Conservation (phyloP, 2,113 vertebrate genomes). For the Perccottus glenii region DNA sequence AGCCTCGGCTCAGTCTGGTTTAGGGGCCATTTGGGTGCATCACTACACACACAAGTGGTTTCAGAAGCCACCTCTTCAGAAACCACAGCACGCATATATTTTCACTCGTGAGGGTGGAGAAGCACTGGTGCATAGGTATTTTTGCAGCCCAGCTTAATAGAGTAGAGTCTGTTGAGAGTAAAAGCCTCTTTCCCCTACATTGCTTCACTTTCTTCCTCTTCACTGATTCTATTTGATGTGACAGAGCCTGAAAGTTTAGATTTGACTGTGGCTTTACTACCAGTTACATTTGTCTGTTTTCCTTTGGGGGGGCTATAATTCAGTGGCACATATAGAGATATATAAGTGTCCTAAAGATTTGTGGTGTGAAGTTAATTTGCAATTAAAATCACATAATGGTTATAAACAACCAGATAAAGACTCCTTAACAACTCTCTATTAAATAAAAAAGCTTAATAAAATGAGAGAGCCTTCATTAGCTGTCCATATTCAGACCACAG, state of each 20-base stretch:
- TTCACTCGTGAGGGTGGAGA: slow-evolving; percentile 11
- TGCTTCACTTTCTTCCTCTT: slow-evolving; percentile 22
- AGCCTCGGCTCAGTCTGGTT: slow-evolving; percentile 2
- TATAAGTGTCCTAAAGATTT: slow-evolving; percentile 6
- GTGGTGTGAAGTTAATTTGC: slow-evolving; percentile 1
- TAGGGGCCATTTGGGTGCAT: slow-evolving; percentile 23
- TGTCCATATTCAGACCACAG: slow-evolving; percentile 14
- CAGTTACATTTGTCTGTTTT: slow-evolving; percentile 12
- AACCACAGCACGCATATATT: slow-evolving; percentile 21
- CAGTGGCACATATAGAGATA: background rate
- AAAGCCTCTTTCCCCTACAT: slow-evolving; percentile 19
- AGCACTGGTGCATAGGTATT: slow-evolving; percentile 16
- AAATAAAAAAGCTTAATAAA: slow-evolving; percentile 17
- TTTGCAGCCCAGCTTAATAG: slow-evolving; percentile 44
- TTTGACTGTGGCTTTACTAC: background rate
- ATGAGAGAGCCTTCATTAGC: background rate
- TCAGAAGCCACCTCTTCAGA: slow-evolving; percentile 30
- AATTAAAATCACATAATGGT: slow-evolving; percentile 18
- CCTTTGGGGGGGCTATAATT: background rate
- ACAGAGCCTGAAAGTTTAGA: slow-evolving; percentile 21
- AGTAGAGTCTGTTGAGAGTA: slow-evolving; percentile 36
- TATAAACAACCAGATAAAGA: slow-evolving; percentile 22
- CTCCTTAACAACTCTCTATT: background rate
- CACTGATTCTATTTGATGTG: slow-evolving; percentile 27
- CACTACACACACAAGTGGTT: slow-evolving; percentile 32